phyloP scores from a whole-genome alignment of 1,140 invertebrate species.

The Drosophila sturtevanti region DNA sequence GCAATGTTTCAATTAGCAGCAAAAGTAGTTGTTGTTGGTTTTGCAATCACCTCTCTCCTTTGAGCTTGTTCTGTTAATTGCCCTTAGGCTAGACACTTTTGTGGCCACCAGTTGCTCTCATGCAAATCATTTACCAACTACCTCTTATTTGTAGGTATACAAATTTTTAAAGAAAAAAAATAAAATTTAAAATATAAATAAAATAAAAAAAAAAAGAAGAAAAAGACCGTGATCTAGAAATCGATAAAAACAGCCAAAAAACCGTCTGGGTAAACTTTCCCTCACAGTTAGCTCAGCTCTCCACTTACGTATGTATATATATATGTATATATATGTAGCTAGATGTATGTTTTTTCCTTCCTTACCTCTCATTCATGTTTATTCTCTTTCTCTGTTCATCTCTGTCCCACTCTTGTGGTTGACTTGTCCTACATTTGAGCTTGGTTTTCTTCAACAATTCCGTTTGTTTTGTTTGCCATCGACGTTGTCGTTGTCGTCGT shows the following conservation, averaged over 20 bases:
- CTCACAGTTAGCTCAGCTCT: constrained; percentile 22
- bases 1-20: background rate
- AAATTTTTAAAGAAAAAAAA: constrained; percentile 36
- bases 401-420: constrained; percentile 17
- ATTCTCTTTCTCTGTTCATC: background rate
- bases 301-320: too few relatives aligned
- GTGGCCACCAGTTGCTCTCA: constrained; percentile 10
- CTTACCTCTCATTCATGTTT: background rate
- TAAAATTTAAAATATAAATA: background rate
- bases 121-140: constrained; percentile 1
- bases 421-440: constrained; percentile 42
- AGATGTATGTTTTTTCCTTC: constrained; percentile 5
- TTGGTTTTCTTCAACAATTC: constrained; percentile 34
- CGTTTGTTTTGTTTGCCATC: constrained; percentile 35
- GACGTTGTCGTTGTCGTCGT: background rate
- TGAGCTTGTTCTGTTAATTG: background rate
- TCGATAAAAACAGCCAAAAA: constrained; percentile 56
- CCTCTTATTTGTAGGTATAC: constrained; percentile 44
- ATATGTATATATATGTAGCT: background rate
- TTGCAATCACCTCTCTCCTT: background rate
- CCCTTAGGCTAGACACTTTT: constrained; percentile 4
- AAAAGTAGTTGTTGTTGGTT: background rate
- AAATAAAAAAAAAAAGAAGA: background rate
- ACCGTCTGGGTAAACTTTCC: constrained; percentile 38
- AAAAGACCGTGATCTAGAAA: constrained; percentile 59